Base-by-base conservation (phyloP, 2,888 invertebrate genomes). In the Balanococcus diminutus region DNA sequence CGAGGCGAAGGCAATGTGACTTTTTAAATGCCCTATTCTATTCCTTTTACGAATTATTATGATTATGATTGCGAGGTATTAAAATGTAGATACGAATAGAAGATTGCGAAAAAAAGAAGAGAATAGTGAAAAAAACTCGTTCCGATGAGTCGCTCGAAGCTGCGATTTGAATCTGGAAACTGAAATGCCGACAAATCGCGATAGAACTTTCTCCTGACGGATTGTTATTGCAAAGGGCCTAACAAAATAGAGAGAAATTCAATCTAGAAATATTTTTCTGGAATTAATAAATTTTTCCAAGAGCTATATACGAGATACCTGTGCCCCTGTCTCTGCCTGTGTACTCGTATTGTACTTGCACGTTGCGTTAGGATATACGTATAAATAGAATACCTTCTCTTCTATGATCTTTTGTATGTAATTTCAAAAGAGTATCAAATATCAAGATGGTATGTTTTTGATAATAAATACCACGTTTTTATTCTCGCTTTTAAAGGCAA, bases 11-110 rank as follows among this genome's bases (percentile, higher is more conserved):
- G 56, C 56, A 56, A 56, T 56, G 19, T 56, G 56, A 56, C 56
- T 19, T 56, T 56, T 56, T 56, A 22, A 56, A 56, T 56, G 22
- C 56, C 56, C 56, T 22, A 56, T 56, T 56, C 22, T 22, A 56
- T 56, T 56, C 56, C 56, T 56, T 56, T 56, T 56, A 56, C 56
- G 56, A 56, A 56, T 56, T 56, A 56, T 56, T 8, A n/a, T n/a
- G 22, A 56, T 22, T 56, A 56, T 19, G 56, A 56, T 56, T 19
- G 22, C 56, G 42, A 42, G 14, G 42, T 42, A 14, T 16, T 1
- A 36, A 42, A 42, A n/a, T n/a, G 16, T 16, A 42, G 42, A 42
- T 42, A 42, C 42, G 14, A 56, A 56, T 19, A 5, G 19, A 19
- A 56, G 56, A 56, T 56, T 19, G 56, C 56, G 56, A 56, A 56